Evolutionary conservation across 2,888 invertebrate genomes (phyloP).

Genomic region (Drosophila heteroneura): DNA sequence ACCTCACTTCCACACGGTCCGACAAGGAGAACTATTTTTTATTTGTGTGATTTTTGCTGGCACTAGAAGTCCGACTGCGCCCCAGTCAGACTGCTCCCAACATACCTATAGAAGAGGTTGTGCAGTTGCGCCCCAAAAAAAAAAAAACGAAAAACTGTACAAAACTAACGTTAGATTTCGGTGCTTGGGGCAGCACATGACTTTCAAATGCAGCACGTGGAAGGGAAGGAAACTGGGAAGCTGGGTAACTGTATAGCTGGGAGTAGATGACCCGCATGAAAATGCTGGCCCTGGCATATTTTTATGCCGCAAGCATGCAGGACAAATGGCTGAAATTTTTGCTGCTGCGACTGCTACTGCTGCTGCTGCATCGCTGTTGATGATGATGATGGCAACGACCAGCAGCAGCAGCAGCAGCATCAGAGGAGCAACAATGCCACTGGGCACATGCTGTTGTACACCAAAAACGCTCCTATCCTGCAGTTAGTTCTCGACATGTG

Average conservation of each 20-base stretch:
- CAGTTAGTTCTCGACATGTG: slow-evolving; percentile 79
- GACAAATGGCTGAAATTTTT: slow-evolving; percentile 81
- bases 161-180: slow-evolving; percentile 63
- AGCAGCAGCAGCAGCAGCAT: slow-evolving; percentile 24
- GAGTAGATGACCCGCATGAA: slow-evolving; percentile 81
- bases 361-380: slow-evolving; percentile 51
- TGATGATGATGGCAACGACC: slow-evolving; percentile 61
- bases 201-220: slow-evolving; percentile 66
- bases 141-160: slow-evolving; percentile 24
- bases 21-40: slow-evolving; percentile 58
- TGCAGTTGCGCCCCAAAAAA: slow-evolving; percentile 40
- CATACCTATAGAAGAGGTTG: slow-evolving; percentile 43
- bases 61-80: slow-evolving; percentile 36
- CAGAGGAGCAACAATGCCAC: slow-evolving; percentile 48
- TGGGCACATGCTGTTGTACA: slow-evolving; percentile 44
- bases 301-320: slow-evolving; percentile 82
- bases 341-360: slow-evolving; percentile 63
- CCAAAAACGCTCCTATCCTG: slow-evolving; percentile 37
- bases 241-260: slow-evolving; percentile 28
- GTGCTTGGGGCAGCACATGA: slow-evolving; percentile 56
- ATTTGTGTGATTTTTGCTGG: slow-evolving; percentile 70
- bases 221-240: slow-evolving; percentile 10
- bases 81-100: slow-evolving; percentile 47
- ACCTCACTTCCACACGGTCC: slow-evolving; percentile 33
- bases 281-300: slow-evolving; percentile 82